Evolutionary conservation across 2,888 invertebrate genomes (phyloP).

Genomic region (Aquatica leii): DNA sequence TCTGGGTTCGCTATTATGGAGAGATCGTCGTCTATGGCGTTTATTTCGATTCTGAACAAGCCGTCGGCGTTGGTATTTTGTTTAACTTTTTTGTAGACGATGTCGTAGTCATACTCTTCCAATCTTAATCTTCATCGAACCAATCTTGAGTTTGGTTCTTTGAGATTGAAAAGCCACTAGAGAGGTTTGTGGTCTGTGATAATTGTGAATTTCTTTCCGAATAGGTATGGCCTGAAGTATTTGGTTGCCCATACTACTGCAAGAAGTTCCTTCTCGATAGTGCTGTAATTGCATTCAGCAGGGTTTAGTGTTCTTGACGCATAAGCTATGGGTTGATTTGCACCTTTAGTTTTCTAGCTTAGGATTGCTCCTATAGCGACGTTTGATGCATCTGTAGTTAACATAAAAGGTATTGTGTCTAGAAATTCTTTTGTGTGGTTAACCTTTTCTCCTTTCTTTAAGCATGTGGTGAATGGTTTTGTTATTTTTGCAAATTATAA

Average conservation of each 20-base stretch:
- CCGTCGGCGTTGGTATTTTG: too few relatives aligned
- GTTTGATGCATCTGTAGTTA: neutral
- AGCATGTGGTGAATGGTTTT: neutral
- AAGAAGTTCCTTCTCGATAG: slow-evolving; percentile 4
- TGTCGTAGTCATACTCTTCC: too few relatives aligned
- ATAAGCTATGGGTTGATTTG: neutral
- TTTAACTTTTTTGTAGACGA: too few relatives aligned
- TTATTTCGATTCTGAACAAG: too few relatives aligned
- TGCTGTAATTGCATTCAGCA: neutral
- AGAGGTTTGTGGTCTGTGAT: neutral
- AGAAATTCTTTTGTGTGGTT: neutral
- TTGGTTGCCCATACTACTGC: neutral
- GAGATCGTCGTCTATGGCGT: too few relatives aligned
- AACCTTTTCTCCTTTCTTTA: neutral
- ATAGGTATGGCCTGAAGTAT: neutral
- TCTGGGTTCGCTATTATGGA: too few relatives aligned
- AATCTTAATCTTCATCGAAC: neutral
- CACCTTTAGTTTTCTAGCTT: neutral
- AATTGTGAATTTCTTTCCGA: neutral
- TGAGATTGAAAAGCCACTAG: too few relatives aligned
- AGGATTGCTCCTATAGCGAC: neutral
- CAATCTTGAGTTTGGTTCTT: neutral
- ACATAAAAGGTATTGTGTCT: neutral
- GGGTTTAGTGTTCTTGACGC: neutral
- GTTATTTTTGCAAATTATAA: slow-evolving; percentile 1